These are phyloP conservation scores for Plusia festucae DNA, from an alignment of 2,888 invertebrate species.

Conservation along the genomic window DNA sequence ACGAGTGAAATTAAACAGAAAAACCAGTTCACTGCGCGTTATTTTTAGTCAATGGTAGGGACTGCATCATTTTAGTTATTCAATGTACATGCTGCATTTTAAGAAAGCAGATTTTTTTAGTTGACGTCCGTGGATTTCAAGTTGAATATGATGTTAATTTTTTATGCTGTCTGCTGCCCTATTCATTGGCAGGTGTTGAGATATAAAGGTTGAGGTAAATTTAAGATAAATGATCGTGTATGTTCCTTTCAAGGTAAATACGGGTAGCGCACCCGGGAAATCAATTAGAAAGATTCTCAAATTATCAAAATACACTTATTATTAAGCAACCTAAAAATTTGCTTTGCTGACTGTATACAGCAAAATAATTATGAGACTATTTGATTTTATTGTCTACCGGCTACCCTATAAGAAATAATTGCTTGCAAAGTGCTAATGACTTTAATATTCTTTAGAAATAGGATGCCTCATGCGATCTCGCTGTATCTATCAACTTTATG, in stretches of 20 bases:
- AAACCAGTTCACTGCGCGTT: conserved; percentile 38
- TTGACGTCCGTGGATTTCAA: no score
- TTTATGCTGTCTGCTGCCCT: no score
- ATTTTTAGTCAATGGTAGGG: conserved; percentile 38
- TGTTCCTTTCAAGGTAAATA: no score
- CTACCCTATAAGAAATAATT: conserved; percentile 8
- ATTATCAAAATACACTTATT: not conserved
- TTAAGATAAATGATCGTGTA: no score
- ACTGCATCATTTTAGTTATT: conserved; percentile 37
- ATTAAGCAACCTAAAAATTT: no score
- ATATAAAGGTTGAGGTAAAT: no score
- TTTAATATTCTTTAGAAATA: not conserved
- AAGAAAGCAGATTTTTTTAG: no score
- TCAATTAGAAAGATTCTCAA: no score
- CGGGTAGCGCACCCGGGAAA: no score
- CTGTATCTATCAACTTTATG: conserved; percentile 23
- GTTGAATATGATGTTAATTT: no score
- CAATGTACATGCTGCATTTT: conserved; percentile 21
- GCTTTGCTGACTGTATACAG: conserved; percentile 15
- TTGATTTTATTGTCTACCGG: not conserved
- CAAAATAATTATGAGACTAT: conserved; percentile 34
- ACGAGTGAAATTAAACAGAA: conserved; percentile 39
- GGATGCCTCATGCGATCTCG: conserved; percentile 13
- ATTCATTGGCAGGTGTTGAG: no score
- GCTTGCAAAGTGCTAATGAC: conserved; percentile 30